Evolutionary conservation across 2,888 invertebrate genomes (phyloP).

Genomic region (Epistrophe eligans): DNA sequence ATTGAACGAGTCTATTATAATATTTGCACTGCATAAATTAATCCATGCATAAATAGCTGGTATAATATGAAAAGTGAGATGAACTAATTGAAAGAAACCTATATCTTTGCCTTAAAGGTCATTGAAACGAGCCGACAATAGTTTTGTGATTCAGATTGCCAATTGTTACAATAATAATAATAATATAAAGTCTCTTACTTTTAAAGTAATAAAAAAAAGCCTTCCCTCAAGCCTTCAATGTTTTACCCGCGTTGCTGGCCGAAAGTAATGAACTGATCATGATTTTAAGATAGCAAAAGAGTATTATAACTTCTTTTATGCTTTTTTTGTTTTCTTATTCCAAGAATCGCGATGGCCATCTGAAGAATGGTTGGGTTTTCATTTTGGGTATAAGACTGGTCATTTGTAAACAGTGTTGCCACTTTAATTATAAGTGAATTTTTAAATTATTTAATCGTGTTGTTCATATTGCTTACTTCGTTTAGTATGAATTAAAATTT

Average conservation of each 20-base stretch:
- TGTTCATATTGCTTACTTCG: not conserved
- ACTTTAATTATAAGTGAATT: not conserved
- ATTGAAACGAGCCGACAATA: conserved; percentile 70
- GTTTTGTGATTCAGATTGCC: conserved; percentile 26
- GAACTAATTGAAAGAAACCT: conserved; percentile 63
- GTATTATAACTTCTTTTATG: conserved; percentile 60
- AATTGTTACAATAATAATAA: conserved; percentile 42
- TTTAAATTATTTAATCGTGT: not conserved
- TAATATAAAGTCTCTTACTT: conserved; percentile 15
- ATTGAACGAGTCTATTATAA: conserved; percentile 66
- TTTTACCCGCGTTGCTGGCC: not conserved
- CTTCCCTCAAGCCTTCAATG: conserved; percentile 40
- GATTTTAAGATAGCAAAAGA: conserved; percentile 65
- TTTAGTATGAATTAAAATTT: too few species aligned
- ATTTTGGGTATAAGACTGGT: conserved; percentile 2
- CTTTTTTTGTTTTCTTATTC: conserved; percentile 57
- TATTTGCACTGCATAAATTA: conserved; percentile 74
- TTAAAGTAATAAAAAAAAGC: conserved; percentile 39
- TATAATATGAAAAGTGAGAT: too few species aligned
- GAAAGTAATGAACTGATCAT: conserved; percentile 73
- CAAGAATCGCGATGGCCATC: conserved; percentile 61
- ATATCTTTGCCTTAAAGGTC: conserved; percentile 55
- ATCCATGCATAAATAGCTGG: conserved; percentile 26
- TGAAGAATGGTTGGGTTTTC: conserved; percentile 12
- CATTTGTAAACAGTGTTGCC: conserved; percentile 1